Base-by-base conservation (phyloP, 2,888 invertebrate species). In the Lepidochrysops patricia region DNA sequence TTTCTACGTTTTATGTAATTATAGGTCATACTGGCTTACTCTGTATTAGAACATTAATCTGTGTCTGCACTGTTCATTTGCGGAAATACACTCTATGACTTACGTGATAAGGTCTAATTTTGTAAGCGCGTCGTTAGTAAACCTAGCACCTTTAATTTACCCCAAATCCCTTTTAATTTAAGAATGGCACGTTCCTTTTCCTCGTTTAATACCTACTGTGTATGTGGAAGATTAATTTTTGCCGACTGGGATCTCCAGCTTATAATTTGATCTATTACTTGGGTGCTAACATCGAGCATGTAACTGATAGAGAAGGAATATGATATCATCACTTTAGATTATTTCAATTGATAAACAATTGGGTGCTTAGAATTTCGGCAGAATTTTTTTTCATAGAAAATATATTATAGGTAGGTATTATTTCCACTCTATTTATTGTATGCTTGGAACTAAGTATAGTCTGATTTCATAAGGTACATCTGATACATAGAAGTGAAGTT, bases 141-240 rank as follows among this genome's bases (percentile, higher is more conserved):
- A 76, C 73, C 76, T 74, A 77, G 76, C 77, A 79, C 84, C 77
- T 80, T 77, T 80, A 79, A 82, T 81, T 81, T 79, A 76, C 70
- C 70, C 66, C 62, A 74, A 79, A 83, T 80, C 82, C 79, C 74
- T 76, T 79, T 77, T 80, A 78, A 83, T 82, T 79, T 77, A 66
- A 75, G 72, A 64, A 69, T 71, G 77, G 80, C 80, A 83, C 84
- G 80, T 80, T 72, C 72, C 71, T 68, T 73, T 71, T 70, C 63
- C 66, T 62, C 50, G 69, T 57, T 49, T 23, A 70, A 72, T 70
- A 65, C n/a, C n/a, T n/a, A n/a, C 67, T 68, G 73, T 77, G 76
- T 77, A 79, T 77, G 72, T 72, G 69, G 67, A 64, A 75, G 73
- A 79, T 79, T 80, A 70, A 68, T 69, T 79, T 77, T 76, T 77